These are phyloP conservation scores for Atethmia centrago DNA, from an alignment of 2,888 invertebrate species.

Conservation along the genomic window DNA sequence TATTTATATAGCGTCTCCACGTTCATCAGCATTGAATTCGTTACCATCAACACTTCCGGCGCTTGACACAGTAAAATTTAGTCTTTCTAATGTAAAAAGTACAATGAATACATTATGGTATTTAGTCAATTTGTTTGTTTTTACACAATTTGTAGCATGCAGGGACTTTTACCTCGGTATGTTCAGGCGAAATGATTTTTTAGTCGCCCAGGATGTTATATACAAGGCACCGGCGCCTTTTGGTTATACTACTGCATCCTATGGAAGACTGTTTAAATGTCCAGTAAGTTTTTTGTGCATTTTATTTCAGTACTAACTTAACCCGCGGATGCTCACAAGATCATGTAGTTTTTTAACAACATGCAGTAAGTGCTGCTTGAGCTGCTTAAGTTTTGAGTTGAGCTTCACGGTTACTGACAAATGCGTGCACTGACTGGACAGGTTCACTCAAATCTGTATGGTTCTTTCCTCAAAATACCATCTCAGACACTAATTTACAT, in stretches of 20 bases:
- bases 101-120: conserved; percentile 42
- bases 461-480: too few relatives aligned
- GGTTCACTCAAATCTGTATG: too few relatives aligned
- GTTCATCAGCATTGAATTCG: conserved; percentile 2
- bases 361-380: background rate
- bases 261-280: conserved; percentile 81
- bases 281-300: conserved; percentile 72
- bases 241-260: conserved; percentile 72
- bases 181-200: conserved; percentile 80
- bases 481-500: too few relatives aligned
- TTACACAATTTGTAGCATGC: conserved; percentile 61
- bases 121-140: conserved; percentile 49
- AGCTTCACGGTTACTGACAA: too few relatives aligned
- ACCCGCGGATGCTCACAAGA: too few relatives aligned
- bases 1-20: conserved; percentile 11
- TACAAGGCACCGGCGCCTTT: conserved; percentile 74
- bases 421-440: too few relatives aligned
- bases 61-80: background rate
- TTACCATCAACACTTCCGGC: background rate
- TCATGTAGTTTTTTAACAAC: background rate
- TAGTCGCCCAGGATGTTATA: conserved; percentile 80
- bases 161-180: conserved; percentile 82
- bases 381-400: too few relatives aligned
- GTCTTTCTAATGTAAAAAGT: conserved; percentile 10
- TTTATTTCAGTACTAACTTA: background rate